phyloP scores from a whole-genome alignment of 2,797 vertebrate species.

The Gymnopithys bicolor region DNA sequence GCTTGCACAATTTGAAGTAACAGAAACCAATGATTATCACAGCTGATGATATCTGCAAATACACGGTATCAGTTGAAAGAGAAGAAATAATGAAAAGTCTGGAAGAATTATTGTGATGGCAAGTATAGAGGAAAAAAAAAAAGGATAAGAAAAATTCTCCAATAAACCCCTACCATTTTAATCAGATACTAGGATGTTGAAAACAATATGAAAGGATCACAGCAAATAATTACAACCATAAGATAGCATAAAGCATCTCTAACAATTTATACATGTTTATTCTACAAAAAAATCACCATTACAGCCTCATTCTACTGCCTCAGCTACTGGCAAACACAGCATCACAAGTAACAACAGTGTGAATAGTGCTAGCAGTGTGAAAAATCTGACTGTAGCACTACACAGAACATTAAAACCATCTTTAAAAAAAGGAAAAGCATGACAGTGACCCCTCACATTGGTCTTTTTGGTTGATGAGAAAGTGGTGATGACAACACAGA shows the following conservation, averaged over 20 bases:
- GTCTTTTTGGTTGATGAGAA: slow-evolving; percentile 26
- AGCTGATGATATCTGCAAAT: not conserved
- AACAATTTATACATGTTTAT: not conserved
- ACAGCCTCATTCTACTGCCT: not conserved
- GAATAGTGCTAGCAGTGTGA: not conserved
- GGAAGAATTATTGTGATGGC: not conserved
- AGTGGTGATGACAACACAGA: not conserved
- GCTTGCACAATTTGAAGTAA: slow-evolving; percentile 6
- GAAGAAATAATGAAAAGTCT: not conserved
- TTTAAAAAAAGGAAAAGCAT: not conserved
- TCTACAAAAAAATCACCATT: not conserved
- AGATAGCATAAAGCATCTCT: not conserved
- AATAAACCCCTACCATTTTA: not conserved
- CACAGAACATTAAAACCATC: not conserved
- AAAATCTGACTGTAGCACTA: not conserved
- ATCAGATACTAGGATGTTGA: not conserved
- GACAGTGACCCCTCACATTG: not conserved
- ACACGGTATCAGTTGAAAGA: not conserved
- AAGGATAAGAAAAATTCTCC: not conserved
- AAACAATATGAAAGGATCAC: not conserved
- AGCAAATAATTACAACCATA: not conserved
- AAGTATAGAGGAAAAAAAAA: not conserved
- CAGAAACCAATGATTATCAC: slow-evolving; percentile 19
- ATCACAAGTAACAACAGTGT: not conserved
- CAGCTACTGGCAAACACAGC: not conserved